A percentile compares a stretch with the other conserved stretches of the same genome.
Conservation (phyloP, 2,888 invertebrate species). For the Himalopsyche tibetana region DNA sequence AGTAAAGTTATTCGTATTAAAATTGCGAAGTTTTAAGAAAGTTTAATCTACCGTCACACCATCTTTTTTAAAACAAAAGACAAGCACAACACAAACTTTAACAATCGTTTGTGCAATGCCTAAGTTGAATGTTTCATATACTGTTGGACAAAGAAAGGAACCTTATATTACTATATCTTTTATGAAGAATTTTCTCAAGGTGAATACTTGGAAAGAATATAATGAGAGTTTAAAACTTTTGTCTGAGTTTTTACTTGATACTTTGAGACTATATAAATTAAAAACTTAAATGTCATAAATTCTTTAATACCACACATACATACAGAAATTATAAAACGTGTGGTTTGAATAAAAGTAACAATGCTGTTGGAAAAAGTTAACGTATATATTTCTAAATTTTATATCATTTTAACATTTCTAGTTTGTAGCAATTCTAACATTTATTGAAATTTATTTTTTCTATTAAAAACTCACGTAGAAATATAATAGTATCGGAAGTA, state of each 20-base stretch:
- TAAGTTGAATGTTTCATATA: conserved; percentile 26
- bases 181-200: conserved; percentile 26
- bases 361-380: no score
- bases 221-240: not conserved
- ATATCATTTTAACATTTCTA: no score
- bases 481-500: no score
- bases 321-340: no score
- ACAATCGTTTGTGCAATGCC: conserved; percentile 26
- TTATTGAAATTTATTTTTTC: no score
- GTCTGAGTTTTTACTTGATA: not conserved
- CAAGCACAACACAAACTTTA: not conserved
- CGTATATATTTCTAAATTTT: no score
- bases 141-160: not conserved
- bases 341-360: no score
- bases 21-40: not conserved
- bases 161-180: conserved; percentile 12
- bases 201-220: conserved; percentile 20
- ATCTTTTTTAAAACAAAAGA: not conserved
- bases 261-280: conserved; percentile 5
- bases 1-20: no score
- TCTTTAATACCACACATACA: not conserved
- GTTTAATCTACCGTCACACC: not conserved
- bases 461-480: no score
- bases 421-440: no score
- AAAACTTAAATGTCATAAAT: not conserved